phyloP scores from a whole-genome alignment of 1,140 invertebrate species.

The Dendroctonus valens region DNA sequence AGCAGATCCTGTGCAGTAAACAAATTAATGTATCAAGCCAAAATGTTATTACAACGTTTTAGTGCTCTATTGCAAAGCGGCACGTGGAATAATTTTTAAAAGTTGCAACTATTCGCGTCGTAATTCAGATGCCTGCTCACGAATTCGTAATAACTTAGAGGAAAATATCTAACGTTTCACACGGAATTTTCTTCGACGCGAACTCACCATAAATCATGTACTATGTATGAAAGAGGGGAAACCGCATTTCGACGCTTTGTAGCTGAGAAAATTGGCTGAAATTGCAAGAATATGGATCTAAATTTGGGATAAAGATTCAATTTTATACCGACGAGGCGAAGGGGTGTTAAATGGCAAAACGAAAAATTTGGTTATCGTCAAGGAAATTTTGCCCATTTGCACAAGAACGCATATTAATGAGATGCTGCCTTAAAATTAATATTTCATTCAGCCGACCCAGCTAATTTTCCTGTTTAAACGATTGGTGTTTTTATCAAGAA shows the following conservation, averaged over 20 bases:
- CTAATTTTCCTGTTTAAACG: too few species aligned
- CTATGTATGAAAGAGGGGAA: conserved; percentile 22
- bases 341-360: conserved; percentile 9
- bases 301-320: conserved; percentile 25
- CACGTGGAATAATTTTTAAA: conserved; percentile 16
- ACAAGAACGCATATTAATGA: too few species aligned
- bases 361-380: conserved; percentile 2
- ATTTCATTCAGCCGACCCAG: too few species aligned
- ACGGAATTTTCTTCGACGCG: conserved; percentile 22
- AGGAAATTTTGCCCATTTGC: too few species aligned
- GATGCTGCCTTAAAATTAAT: too few species aligned
- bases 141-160: conserved; percentile 25
- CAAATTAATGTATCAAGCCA: too few species aligned
- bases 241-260: conserved; percentile 31
- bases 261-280: conserved; percentile 15
- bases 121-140: conserved; percentile 22
- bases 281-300: conserved; percentile 20
- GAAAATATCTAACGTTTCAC: conserved; percentile 27
- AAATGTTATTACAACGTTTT: too few species aligned
- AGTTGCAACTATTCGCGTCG: conserved; percentile 19
- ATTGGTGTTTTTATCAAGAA: too few species aligned
- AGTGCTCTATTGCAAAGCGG: too few species aligned
- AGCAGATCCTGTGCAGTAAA: too few species aligned
- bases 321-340: conserved; percentile 15
- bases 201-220: conserved; percentile 30